A percentile compares a stretch with the other conserved stretches of the same genome.
These are phyloP conservation scores for Schizopygopsis pylzovi DNA, from an alignment of 2,797 vertebrate species.

Conservation along the genomic window DNA sequence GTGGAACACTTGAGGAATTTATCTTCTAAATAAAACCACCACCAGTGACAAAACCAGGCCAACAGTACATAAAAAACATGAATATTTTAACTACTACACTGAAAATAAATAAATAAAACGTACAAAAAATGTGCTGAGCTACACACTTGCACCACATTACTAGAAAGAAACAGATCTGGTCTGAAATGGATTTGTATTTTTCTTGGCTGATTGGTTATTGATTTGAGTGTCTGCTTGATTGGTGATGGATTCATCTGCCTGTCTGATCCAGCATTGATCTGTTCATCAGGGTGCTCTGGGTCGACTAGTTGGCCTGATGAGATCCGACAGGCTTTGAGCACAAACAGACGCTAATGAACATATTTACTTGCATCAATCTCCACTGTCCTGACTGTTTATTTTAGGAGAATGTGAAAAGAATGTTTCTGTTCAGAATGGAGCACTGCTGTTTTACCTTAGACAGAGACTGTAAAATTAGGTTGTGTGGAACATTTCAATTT, in stretches of 20 bases:
- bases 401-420: not conserved
- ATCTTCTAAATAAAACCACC: not conserved
- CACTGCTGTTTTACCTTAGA: not conserved
- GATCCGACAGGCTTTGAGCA: slow-evolving; percentile 24
- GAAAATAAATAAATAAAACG: too few species aligned
- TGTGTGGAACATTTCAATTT: not conserved
- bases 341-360: slow-evolving; percentile 34
- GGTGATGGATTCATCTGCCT: slow-evolving; percentile 54
- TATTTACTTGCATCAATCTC: slow-evolving; percentile 4
- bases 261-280: slow-evolving; percentile 35
- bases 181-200: slow-evolving; percentile 35
- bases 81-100: not conserved
- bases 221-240: slow-evolving; percentile 49
- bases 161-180: not conserved
- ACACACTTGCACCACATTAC: too few species aligned
- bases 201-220: slow-evolving; percentile 51
- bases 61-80: not conserved
- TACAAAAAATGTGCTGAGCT: not conserved
- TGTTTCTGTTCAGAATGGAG: not conserved
- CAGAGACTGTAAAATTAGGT: not conserved
- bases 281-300: slow-evolving; percentile 38
- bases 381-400: not conserved
- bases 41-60: not conserved
- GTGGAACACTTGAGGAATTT: not conserved
- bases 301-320: slow-evolving; percentile 5